These are phyloP conservation scores for Hirudinaria manillensis DNA, from an alignment of 2,888 invertebrate genomes.

Conservation along the genomic window DNA sequence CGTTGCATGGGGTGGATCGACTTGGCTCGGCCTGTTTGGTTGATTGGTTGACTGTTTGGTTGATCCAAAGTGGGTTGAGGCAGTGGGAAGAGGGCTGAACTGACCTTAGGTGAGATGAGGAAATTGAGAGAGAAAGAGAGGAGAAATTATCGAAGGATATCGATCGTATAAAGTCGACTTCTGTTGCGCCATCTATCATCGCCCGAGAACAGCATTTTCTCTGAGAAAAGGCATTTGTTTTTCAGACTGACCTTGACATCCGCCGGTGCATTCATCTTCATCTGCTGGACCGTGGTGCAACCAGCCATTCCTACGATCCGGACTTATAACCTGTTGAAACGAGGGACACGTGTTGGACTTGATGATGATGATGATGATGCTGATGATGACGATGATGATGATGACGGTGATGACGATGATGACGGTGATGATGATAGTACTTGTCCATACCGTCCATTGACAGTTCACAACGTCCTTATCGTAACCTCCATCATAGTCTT, in stretches of 20 bases:
- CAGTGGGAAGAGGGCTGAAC: too few relatives aligned
- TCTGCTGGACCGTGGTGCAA: background rate
- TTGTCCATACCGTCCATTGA: background rate
- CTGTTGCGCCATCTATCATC: constrained; percentile 6
- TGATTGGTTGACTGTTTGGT: too few relatives aligned
- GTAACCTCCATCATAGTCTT: background rate
- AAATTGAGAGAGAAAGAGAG: too few relatives aligned
- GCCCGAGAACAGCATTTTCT: constrained; percentile 6
- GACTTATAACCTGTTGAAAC: background rate
- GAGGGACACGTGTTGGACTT: background rate
- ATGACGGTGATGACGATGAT: constrained; percentile 8
- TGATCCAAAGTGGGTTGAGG: too few relatives aligned
- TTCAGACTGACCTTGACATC: background rate
- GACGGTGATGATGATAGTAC: background rate
- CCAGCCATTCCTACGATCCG: background rate
- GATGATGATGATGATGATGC: background rate
- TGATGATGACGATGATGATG: constrained; percentile 16
- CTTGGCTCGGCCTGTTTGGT: too few relatives aligned
- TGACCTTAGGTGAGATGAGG: too few relatives aligned
- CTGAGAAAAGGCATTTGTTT: constrained; percentile 11
- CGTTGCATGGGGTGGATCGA: too few relatives aligned
- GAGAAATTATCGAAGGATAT: background rate
- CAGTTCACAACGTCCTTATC: background rate
- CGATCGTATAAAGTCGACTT: constrained; percentile 8
- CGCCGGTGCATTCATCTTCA: background rate